Percentiles rank a stretch among this genome's conserved stretches.
phyloP scores from a whole-genome alignment of 2,113 vertebrate genomes.

The Columba janthina region DNA sequence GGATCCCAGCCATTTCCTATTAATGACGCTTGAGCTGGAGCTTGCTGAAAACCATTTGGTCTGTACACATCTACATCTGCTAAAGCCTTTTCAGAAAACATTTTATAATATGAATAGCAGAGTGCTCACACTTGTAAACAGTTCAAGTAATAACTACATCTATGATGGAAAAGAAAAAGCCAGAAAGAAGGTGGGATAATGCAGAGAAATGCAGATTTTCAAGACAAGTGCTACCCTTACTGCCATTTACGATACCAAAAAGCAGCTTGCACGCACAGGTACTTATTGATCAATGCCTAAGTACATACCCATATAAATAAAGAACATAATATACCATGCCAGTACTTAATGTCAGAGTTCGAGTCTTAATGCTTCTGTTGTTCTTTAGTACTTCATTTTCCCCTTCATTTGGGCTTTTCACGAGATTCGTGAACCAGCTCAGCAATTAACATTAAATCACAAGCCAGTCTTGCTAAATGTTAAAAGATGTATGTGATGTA shows the following conservation, averaged over 20 bases:
- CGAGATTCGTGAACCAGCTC: not conserved
- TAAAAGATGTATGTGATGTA: accelerated
- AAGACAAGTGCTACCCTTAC: not conserved
- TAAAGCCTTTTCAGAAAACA: not conserved
- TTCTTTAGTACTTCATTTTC: not conserved
- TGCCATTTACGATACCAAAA: not conserved
- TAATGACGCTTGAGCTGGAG: not conserved
- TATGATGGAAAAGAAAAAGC: not conserved
- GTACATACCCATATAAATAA: not conserved
- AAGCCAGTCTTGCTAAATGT: not conserved
- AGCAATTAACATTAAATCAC: not conserved
- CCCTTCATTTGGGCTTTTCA: not conserved
- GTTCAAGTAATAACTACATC: not conserved
- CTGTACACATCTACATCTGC: not conserved
- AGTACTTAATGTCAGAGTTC: not conserved
- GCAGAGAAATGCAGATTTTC: not conserved
- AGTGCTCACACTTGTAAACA: not conserved
- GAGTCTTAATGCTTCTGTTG: not conserved
- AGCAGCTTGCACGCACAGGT: not conserved
- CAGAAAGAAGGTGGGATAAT: not conserved
- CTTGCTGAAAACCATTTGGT: not conserved
- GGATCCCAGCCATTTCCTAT: not conserved
- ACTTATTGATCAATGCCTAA: not conserved
- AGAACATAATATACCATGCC: not conserved
- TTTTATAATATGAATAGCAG: not conserved